phyloP scores from a whole-genome alignment of 2,888 invertebrate species.

The Hecatera dysodea region DNA sequence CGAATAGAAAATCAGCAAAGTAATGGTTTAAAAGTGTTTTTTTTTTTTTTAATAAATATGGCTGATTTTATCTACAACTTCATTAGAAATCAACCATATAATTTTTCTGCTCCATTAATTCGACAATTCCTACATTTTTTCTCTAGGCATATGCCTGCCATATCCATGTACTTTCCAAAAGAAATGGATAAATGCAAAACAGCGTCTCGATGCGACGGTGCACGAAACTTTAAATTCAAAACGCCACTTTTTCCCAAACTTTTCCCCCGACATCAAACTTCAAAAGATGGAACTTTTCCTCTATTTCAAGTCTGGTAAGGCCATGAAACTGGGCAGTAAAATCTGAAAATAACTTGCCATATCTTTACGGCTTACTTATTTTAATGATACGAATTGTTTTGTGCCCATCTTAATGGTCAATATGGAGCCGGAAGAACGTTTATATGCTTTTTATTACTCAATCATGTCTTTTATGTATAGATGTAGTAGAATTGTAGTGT shows the following conservation, averaged over 20 bases:
- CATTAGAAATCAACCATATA: no score
- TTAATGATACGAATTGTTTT: conserved; percentile 59
- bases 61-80: no score
- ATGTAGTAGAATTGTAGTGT: conserved; percentile 5
- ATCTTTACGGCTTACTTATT: conserved; percentile 53
- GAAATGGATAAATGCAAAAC: not conserved
- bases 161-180: not conserved
- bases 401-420: conserved; percentile 38
- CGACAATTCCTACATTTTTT: no score
- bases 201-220: no score
- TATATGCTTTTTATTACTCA: conserved; percentile 50
- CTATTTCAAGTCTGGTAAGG: conserved; percentile 11
- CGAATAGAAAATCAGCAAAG: no score
- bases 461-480: conserved; percentile 41
- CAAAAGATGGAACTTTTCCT: conserved; percentile 27
- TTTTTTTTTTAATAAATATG: no score
- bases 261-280: conserved; percentile 5
- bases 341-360: conserved; percentile 48
- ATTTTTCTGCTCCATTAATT: no score
- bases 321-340: conserved; percentile 46
- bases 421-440: conserved; percentile 41
- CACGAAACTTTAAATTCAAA: conserved; percentile 25
- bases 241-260: conserved; percentile 16
- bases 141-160: no score
- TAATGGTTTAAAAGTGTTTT: no score